These are phyloP conservation scores for Petrophora chlorosata DNA, from an alignment of 2,888 invertebrate genomes.

Conservation along the genomic window DNA sequence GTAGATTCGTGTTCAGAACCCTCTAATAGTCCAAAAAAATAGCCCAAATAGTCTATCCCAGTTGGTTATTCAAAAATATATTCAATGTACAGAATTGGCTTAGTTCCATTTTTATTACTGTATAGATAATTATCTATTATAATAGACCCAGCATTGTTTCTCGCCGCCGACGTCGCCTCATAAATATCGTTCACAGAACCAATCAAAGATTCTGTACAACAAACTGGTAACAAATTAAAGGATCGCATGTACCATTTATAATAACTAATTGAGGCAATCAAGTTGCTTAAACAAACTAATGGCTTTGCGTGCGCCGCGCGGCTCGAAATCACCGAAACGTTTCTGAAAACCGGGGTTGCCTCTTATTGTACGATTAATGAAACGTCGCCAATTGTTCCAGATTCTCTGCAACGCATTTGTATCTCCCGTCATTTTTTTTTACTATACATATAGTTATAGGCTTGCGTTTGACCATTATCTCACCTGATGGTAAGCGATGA, in stretches of 20 bases:
- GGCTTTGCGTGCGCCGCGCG: constrained; percentile 29
- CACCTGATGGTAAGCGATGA: too few species aligned
- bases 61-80: too few species aligned
- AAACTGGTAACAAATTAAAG: constrained; percentile 39
- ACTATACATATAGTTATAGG: too few species aligned
- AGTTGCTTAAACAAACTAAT: constrained; percentile 48
- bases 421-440: constrained; percentile 7
- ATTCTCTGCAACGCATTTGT: constrained; percentile 13
- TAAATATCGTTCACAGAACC: constrained; percentile 20
- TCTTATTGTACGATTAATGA: constrained; percentile 23
- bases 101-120: too few species aligned
- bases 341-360: constrained; percentile 7
- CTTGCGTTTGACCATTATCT: too few species aligned
- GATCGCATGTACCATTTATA: constrained; percentile 49
- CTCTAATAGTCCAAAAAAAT: too few species aligned
- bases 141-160: constrained; percentile 20
- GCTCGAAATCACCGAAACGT: constrained; percentile 14
- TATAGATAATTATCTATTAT: too few species aligned
- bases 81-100: too few species aligned
- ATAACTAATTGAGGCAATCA: constrained; percentile 52
- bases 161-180: constrained; percentile 6
- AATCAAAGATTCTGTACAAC: constrained; percentile 30
- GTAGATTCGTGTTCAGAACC: too few species aligned
- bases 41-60: too few species aligned
- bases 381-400: constrained; percentile 22